Percentiles rank a stretch among this genome's conserved stretches.
phyloP scores from a whole-genome alignment of 2,888 invertebrate genomes.

The Ctena decussata region DNA sequence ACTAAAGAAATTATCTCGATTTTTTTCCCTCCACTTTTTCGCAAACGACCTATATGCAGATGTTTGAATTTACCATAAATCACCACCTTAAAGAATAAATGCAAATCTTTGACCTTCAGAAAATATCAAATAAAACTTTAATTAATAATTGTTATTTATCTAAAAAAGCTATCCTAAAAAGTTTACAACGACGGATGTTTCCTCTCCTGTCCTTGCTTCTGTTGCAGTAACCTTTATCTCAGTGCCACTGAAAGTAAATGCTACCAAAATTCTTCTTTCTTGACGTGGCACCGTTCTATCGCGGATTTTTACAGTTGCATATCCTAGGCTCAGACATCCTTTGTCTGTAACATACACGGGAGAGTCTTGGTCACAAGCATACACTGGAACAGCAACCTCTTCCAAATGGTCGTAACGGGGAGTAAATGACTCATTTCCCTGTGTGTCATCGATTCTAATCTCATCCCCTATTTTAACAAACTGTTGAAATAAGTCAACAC shows the following conservation, averaged over 20 bases:
- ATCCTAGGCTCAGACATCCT: slow-evolving; percentile 30
- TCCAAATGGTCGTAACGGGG: slow-evolving; percentile 10
- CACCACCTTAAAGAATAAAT: no score
- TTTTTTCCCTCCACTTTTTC: no score
- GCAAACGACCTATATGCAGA: no score
- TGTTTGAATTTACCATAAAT: no score
- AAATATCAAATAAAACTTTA: no score
- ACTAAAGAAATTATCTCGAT: no score
- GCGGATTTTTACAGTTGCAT: slow-evolving; percentile 20
- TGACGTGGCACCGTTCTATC: slow-evolving; percentile 3
- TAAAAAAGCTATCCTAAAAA: neutral
- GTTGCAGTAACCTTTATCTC: slow-evolving; percentile 33
- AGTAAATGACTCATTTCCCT: slow-evolving; percentile 18
- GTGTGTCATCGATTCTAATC: slow-evolving; percentile 19
- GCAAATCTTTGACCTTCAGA: no score
- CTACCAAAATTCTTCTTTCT: slow-evolving; percentile 11
- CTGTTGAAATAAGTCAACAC: slow-evolving; percentile 36
- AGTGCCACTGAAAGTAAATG: slow-evolving; percentile 39
- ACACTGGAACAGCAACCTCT: slow-evolving; percentile 24
- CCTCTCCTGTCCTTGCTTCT: slow-evolving; percentile 18
- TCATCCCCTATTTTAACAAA: slow-evolving; percentile 39
- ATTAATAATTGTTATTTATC: no score
- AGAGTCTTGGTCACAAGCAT: slow-evolving; percentile 19
- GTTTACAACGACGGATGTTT: slow-evolving; percentile 25
- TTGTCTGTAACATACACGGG: slow-evolving; percentile 32